Conservation (phyloP, 2,888 invertebrate species). For the Fissipunctia ypsillon region DNA sequence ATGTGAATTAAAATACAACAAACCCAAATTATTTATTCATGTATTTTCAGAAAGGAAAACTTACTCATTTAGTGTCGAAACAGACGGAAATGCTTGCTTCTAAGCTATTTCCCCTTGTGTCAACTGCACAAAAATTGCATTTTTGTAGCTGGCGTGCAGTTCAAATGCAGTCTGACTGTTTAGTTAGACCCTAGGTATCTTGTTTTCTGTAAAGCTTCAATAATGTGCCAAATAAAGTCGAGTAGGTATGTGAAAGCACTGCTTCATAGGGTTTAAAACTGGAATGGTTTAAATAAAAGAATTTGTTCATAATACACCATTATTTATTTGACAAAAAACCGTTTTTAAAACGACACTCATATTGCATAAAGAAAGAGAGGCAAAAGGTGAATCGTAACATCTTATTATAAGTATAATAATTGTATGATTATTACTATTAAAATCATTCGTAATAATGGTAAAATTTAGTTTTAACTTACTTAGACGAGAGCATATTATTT, state of each 20-base stretch:
- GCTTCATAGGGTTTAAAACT: not conserved
- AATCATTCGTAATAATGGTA: conserved; percentile 79
- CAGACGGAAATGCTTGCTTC: no score
- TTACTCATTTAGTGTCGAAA: not conserved
- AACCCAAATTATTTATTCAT: not conserved
- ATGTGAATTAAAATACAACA: no score
- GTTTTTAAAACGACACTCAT: conserved; percentile 90
- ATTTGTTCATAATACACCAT: conserved; percentile 81
- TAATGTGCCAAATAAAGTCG: not conserved
- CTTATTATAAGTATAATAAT: conserved; percentile 71
- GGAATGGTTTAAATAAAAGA: conserved; percentile 66
- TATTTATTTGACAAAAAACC: conserved; percentile 88
- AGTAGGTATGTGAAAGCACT: not conserved
- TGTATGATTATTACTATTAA: conserved; percentile 75
- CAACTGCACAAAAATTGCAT: not conserved
- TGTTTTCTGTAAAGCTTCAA: no score
- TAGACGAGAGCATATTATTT: conserved; percentile 74
- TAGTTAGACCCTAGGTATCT: no score
- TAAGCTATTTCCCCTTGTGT: no score
- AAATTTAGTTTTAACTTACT: conserved; percentile 69
- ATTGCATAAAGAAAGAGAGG: conserved; percentile 88
- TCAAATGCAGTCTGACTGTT: not conserved
- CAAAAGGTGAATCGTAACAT: conserved; percentile 86
- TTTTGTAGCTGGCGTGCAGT: not conserved
- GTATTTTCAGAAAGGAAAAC: not conserved